Percentiles rank a stretch among this genome's conserved stretches.
phyloP scores from a whole-genome alignment of 2,113 vertebrate genomes.

The Tupaia chinensis region DNA sequence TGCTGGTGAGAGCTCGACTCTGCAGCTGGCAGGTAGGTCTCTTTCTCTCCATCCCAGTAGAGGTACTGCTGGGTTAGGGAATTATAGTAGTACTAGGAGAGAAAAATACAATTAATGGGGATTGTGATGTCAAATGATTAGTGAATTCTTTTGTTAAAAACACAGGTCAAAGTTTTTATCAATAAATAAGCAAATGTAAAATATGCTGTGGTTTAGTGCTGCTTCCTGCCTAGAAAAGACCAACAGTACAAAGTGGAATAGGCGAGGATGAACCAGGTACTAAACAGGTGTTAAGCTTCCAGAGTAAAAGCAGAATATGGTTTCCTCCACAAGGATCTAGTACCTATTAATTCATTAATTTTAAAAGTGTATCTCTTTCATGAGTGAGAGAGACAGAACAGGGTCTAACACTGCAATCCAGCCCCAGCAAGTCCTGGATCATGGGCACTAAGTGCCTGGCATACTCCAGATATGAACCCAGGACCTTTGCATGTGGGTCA shows the following conservation, averaged over 20 bases:
- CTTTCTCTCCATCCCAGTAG: conserved; percentile 98
- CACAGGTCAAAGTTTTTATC: not conserved
- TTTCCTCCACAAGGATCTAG: not conserved
- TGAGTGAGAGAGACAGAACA: too few species aligned
- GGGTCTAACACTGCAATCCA: too few species aligned
- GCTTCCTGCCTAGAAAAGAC: not conserved
- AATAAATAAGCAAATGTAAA: not conserved
- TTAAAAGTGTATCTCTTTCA: too few species aligned
- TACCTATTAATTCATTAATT: too few species aligned
- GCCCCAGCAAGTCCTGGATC: too few species aligned
- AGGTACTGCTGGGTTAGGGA: conserved; percentile 98
- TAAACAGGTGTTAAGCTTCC: not conserved
- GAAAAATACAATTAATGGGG: not conserved
- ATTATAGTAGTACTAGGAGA: conserved; percentile 97
- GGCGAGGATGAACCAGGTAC: not conserved
- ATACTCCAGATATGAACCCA: too few species aligned
- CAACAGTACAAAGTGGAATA: not conserved
- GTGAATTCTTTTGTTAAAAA: not conserved
- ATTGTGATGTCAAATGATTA: not conserved
- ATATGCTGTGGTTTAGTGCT: not conserved
- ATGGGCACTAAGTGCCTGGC: too few species aligned
- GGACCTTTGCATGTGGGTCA: too few species aligned
- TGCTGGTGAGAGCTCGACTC: conserved; percentile 88
- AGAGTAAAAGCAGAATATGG: not conserved
- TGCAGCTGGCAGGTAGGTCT: conserved; percentile 94